Conservation (phyloP, 1,140 invertebrate species). For the Aphelinus atriplicis region DNA sequence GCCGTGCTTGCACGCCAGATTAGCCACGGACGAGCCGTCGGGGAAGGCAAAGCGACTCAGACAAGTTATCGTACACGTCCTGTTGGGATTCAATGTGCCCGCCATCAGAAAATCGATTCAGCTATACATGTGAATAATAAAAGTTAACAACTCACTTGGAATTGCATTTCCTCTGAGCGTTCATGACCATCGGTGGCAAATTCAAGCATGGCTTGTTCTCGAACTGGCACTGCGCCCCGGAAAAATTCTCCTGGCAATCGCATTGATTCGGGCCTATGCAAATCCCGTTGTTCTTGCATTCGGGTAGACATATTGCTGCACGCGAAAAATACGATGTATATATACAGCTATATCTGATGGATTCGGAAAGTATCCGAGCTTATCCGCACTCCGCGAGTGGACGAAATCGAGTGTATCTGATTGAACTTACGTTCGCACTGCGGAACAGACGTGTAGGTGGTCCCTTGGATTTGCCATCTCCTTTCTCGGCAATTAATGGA, state of each 20-base stretch:
- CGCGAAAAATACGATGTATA: background rate
- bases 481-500: constrained; percentile 67
- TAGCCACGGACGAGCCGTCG: constrained; percentile 71
- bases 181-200: constrained; percentile 72
- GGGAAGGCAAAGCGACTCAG: constrained; percentile 72
- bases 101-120: too few relatives aligned
- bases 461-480: constrained; percentile 68
- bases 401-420: constrained; percentile 11
- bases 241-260: constrained; percentile 76
- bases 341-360: too few relatives aligned
- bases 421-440: constrained; percentile 71
- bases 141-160: constrained; percentile 64
- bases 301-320: constrained; percentile 76
- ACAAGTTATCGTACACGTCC: constrained; percentile 70
- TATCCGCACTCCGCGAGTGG: constrained; percentile 8
- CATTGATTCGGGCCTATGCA: constrained; percentile 78
- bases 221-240: constrained; percentile 79
- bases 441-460: constrained; percentile 66
- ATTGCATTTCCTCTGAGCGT: constrained; percentile 72
- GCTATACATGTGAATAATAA: constrained; percentile 18
- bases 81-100: constrained; percentile 21
- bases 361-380: too few relatives aligned
- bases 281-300: constrained; percentile 82
- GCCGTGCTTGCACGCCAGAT: constrained; percentile 72
- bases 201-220: constrained; percentile 76